A percentile compares a stretch with the other conserved stretches of the same genome.
Evolutionary conservation across 1,140 invertebrate species (phyloP).

Genomic region (Drosophila ogumai): DNA sequence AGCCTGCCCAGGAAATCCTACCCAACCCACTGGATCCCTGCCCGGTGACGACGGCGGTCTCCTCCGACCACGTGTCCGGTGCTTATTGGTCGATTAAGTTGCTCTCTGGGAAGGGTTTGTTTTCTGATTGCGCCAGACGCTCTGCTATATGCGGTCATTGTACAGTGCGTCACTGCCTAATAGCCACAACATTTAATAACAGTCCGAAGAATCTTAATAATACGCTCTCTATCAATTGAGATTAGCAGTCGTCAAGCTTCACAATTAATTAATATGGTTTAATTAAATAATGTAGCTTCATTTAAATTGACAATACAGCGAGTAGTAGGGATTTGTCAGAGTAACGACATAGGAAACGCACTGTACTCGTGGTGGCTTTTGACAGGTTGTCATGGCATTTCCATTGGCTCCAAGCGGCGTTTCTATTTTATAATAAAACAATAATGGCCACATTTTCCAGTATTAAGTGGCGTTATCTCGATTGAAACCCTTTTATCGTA

Average conservation of each 20-base stretch:
- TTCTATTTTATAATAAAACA: constrained; percentile 3
- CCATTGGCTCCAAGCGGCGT: not conserved
- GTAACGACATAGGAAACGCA: not conserved
- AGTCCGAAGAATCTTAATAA: constrained; percentile 1
- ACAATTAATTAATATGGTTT: not conserved
- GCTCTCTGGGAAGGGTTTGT: constrained; percentile 12
- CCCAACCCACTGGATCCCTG: constrained; percentile 12
- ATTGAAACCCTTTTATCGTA: not conserved
- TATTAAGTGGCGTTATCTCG: not conserved
- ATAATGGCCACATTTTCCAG: not conserved
- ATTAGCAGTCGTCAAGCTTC: not conserved
- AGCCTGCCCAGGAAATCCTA: constrained; percentile 20
- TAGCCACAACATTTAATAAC: not conserved
- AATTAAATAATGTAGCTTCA: constrained; percentile 1
- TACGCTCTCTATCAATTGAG: constrained; percentile 6
- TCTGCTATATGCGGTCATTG: constrained; percentile 4
- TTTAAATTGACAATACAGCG: not conserved
- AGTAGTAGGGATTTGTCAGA: not conserved
- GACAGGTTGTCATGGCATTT: constrained; percentile 9
- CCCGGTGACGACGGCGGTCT: not conserved
- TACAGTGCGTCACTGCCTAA: constrained; percentile 17
- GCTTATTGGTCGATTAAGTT: constrained; percentile 26
- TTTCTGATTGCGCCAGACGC: constrained; percentile 13
- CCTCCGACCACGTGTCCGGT: constrained; percentile 24
- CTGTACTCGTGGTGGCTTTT: not conserved